A percentile compares a stretch with the other conserved stretches of the same genome.
Evolutionary conservation across 2,797 vertebrate species (phyloP).

Genomic region (Loris lydekkerianus): DNA sequence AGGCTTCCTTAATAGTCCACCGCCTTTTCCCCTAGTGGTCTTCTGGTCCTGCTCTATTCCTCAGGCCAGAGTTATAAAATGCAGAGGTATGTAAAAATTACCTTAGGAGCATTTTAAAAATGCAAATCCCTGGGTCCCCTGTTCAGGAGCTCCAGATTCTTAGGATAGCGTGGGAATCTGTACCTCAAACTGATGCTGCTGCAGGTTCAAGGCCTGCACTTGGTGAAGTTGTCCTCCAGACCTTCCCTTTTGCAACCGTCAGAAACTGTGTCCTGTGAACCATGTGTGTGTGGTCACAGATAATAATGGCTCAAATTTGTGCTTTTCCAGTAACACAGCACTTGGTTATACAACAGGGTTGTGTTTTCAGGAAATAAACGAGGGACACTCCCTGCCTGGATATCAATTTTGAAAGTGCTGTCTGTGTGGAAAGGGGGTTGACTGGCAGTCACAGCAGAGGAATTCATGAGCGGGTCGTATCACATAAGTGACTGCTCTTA

Average conservation of each 20-base stretch:
- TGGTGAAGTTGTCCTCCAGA: neutral
- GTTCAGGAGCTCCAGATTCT: neutral
- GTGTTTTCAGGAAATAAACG: neutral
- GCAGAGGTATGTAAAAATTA: neutral
- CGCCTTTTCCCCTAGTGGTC: neutral
- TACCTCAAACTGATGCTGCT: neutral
- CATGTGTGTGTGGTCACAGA: neutral
- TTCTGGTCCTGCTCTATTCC: neutral
- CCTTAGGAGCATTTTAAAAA: neutral
- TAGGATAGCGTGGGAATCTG: neutral
- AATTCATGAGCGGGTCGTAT: neutral
- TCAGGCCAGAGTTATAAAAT: neutral
- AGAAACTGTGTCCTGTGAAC: neutral
- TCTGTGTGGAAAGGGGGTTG: neutral
- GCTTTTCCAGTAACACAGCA: neutral
- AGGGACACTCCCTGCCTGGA: neutral
- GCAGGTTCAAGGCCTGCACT: neutral
- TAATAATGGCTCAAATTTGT: neutral
- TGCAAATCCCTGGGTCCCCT: neutral
- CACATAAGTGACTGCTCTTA: neutral
- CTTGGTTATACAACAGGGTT: neutral
- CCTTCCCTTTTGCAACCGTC: neutral
- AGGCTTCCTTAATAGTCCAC: neutral
- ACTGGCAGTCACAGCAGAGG: neutral
- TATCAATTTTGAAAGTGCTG: neutral